These are phyloP conservation scores for Diachasma alloeum DNA, from an alignment of 1,140 invertebrate genomes.

Conservation along the genomic window DNA sequence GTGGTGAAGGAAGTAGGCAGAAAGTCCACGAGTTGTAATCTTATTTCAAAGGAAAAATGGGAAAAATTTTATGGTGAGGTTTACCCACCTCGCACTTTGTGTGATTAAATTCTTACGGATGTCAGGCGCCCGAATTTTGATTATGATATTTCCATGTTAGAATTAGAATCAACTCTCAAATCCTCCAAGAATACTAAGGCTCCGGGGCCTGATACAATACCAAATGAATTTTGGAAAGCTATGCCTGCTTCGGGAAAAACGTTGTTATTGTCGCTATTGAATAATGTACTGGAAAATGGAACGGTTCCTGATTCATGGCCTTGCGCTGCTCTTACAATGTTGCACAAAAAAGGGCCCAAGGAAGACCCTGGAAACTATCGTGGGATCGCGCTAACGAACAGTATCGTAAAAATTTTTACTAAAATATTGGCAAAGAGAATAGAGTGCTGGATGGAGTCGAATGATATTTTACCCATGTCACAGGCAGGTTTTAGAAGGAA, in stretches of 20 bases:
- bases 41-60: not conserved
- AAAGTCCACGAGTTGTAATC: not conserved
- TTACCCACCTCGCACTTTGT: not conserved
- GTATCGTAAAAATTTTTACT: not conserved
- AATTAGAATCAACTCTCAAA: not conserved
- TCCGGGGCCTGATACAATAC: not conserved
- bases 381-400: not conserved
- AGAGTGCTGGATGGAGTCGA: no score
- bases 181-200: not conserved
- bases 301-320: no score
- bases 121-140: not conserved
- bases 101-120: not conserved
- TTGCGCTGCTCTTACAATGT: not conserved
- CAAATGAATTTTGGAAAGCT: not conserved
- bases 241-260: not conserved
- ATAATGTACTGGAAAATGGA: not conserved
- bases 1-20: not conserved
- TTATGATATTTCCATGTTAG: not conserved
- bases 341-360: not conserved
- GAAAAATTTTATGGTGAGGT: not conserved
- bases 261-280: not conserved
- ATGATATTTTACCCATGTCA: not conserved
- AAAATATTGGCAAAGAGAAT: no score
- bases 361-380: not conserved
- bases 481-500: not conserved